These are phyloP conservation scores for Aix galericulata DNA, from an alignment of 2,113 vertebrate genomes.

Conservation along the genomic window DNA sequence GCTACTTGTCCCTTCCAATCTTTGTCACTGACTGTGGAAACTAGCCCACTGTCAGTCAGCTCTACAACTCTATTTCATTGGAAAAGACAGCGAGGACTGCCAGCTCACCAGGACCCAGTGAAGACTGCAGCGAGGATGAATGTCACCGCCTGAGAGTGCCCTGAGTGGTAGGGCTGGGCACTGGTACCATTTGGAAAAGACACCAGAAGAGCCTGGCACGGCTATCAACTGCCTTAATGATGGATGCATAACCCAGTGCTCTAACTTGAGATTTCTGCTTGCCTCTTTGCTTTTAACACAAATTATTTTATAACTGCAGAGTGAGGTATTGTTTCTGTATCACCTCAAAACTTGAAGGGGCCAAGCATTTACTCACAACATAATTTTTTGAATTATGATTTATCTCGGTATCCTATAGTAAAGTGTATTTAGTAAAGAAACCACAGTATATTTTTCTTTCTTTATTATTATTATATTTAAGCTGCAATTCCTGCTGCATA, in stretches of 20 bases:
- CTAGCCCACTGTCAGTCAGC: not conserved
- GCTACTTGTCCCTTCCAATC: not conserved
- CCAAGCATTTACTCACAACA: not conserved
- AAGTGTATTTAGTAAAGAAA: not conserved
- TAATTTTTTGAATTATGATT: not conserved
- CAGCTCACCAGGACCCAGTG: not conserved
- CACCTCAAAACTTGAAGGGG: not conserved
- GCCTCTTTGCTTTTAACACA: not conserved
- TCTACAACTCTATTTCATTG: not conserved
- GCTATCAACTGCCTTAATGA: not conserved
- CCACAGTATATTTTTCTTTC: too few relatives aligned
- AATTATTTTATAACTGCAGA: not conserved
- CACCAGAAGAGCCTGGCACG: not conserved
- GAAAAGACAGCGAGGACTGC: not conserved
- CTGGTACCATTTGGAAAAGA: not conserved
- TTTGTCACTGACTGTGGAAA: not conserved
- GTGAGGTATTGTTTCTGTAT: not conserved
- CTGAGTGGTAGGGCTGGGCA: not conserved
- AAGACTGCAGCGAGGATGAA: not conserved
- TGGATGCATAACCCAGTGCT: not conserved
- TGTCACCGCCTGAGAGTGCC: rapidly evolving
- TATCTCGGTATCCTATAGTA: not conserved
- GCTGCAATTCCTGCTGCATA: not conserved
- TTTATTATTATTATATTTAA: not conserved
- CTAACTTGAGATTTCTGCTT: not conserved